Evolutionary conservation across 2,888 invertebrate genomes (phyloP), one percentile per base, ranked within the genome.

Genomic region (Trissonchulus sp.): DNA sequence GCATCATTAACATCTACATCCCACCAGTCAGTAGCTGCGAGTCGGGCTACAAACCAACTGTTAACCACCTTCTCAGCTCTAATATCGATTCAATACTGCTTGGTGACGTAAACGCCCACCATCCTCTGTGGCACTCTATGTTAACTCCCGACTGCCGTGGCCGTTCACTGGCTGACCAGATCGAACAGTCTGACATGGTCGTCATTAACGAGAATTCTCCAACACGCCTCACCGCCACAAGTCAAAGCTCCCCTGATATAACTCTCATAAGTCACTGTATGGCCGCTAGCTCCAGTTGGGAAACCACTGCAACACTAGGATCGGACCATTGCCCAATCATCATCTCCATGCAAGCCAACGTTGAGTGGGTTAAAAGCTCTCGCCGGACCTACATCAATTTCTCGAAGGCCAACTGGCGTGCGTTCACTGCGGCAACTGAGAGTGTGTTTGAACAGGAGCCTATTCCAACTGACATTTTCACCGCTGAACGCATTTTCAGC

Each of bases 1-100:
- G 18, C n/a, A 60, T 60, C 18, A 60, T n/a, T 60, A 60, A 60
- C n/a, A n/a, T 60, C 18, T 60, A 60, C 60, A 60, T 60, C 60
- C 60, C 60, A 23, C 60, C 60, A 23, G n/a, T 18, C 60, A 60
- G 60, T 60, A 60, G 60, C 60, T 60, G 60, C 60, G n/a, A n/a
- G n/a, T n/a, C n/a, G n/a, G n/a, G n/a, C n/a, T n/a, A n/a, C n/a
- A n/a, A n/a, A n/a, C n/a, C n/a, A n/a, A n/a, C n/a, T n/a, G n/a
- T n/a, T n/a, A n/a, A n/a, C n/a, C n/a, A n/a, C n/a, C n/a, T n/a
- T n/a, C n/a, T n/a, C n/a, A n/a, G n/a, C n/a, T n/a, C n/a, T n/a
- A n/a, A n/a, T n/a, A n/a, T n/a, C n/a, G n/a, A n/a, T n/a, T n/a
- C n/a, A n/a, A n/a, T n/a, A n/a, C n/a, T n/a, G n/a, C n/a, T n/a